Evolutionary conservation across 2,888 invertebrate species (phyloP), one percentile per base, ranked within the genome.

Genomic region (Cyrtodaria siliqua): DNA sequence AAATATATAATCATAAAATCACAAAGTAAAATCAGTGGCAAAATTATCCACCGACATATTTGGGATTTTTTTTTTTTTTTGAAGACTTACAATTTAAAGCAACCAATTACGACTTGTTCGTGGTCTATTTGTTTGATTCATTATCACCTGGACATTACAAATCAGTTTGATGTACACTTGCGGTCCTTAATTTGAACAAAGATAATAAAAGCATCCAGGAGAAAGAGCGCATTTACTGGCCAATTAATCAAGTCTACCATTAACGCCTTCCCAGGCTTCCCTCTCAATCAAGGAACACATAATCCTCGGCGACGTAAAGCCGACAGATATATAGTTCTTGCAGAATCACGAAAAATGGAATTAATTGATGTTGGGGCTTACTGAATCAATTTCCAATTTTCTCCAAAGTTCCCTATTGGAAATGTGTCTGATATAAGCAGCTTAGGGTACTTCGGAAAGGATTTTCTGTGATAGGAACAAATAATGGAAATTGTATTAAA

Each of bases 341-440:
- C 64, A 71, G 80, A 80, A 80, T 69, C 75, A 77, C 73, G 73
- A 73, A 76, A 76, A 80, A 68, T 77, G 80, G 67, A 77, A 80
- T 80, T 80, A 80, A 80, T 80, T 80, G 80, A 77, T 80, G 77
- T 70, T 74, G 59, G 57, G 60, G 77, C 80, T 80, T 80, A 77
- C 47, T 49, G 67, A 80, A 80, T 80, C 80, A 80, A 80, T 80
- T 80, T 73, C 76, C 60, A 80, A 80, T 80, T 80, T 80, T 77
- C 77, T 70, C 70, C 63, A 62, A 80, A 76, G 61, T 69, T 59
- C 29, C 67, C 69, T 62, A 77, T 73, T 63, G 76, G 67, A 73
- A 77, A 80, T 77, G 80, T 80, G 80, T 77, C 80, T 55, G 40
- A 68, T 56, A 49, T 80, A 80, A 80, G 80, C 66, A 55, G 73